Evolutionary conservation across 2,888 invertebrate species (phyloP).

Genomic region (Melanostoma mellinum): DNA sequence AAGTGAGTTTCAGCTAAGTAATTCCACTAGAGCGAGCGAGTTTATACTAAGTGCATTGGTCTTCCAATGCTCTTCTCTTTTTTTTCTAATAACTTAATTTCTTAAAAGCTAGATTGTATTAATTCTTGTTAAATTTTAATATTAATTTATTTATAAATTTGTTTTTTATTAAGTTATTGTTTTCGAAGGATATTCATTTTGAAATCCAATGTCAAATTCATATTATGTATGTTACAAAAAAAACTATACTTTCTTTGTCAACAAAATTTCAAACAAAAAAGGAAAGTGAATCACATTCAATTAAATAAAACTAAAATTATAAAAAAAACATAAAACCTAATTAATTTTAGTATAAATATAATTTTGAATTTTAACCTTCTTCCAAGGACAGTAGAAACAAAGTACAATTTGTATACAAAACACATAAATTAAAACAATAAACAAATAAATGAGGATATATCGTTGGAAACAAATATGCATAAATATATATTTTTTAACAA

Average conservation of each 20-base stretch:
- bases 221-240: constrained; percentile 47
- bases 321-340: constrained; percentile 39
- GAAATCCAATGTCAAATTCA: constrained; percentile 54
- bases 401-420: constrained; percentile 24
- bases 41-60: constrained; percentile 56
- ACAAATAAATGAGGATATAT: constrained; percentile 59
- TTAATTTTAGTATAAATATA: constrained; percentile 26
- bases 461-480: constrained; percentile 47
- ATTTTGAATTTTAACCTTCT: constrained; percentile 60
- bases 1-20: constrained; percentile 38
- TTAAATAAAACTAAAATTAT: constrained; percentile 41
- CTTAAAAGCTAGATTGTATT: constrained; percentile 52
- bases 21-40: constrained; percentile 64
- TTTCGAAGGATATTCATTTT: constrained; percentile 51
- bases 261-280: constrained; percentile 61
- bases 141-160: constrained; percentile 46
- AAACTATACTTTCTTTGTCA: constrained; percentile 6
- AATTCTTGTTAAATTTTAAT: constrained; percentile 52
- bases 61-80: constrained; percentile 41
- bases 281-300: constrained; percentile 68
- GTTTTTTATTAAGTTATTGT: constrained; percentile 43
- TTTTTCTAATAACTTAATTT: constrained; percentile 64
- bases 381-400: constrained; percentile 57
- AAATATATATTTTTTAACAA: constrained; percentile 44
- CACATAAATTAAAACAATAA: constrained; percentile 31